These are phyloP conservation scores for Podabrus alpinus DNA, from an alignment of 2,888 invertebrate species.

Conservation along the genomic window DNA sequence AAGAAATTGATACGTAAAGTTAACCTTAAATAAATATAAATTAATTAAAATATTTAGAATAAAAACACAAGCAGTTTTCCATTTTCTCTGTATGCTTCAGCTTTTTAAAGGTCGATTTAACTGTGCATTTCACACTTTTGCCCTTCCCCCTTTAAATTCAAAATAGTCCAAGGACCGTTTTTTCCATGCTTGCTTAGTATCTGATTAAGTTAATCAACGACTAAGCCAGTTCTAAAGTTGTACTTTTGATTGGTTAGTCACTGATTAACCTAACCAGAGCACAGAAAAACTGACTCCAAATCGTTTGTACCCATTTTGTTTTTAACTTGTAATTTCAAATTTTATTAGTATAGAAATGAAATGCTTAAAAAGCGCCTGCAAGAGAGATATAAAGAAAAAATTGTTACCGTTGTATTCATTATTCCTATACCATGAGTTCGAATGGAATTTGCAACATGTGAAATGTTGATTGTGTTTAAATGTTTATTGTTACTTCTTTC, in stretches of 20 bases:
- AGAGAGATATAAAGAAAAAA: neutral
- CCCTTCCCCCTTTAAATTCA: neutral
- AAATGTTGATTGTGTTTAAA: slow-evolving; percentile 92
- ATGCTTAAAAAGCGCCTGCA: neutral
- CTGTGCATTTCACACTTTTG: neutral
- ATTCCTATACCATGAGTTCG: slow-evolving; percentile 96
- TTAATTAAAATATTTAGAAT: neutral
- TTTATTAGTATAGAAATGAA: neutral
- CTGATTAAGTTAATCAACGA: no score
- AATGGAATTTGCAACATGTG: slow-evolving; percentile 95
- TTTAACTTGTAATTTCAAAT: neutral
- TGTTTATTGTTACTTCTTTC: slow-evolving; percentile 89
- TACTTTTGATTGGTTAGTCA: no score
- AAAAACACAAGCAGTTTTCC: neutral
- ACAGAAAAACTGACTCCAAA: no score
- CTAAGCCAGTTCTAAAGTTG: no score
- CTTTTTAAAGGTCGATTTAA: neutral
- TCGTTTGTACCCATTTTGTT: neutral
- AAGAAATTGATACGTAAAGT: slow-evolving; percentile 92
- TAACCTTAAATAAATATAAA: slow-evolving; percentile 61
- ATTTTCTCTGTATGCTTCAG: no score
- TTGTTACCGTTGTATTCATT: slow-evolving; percentile 83
- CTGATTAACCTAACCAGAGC: no score
- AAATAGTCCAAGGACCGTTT: neutral
- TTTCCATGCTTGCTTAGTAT: no score